These are phyloP conservation scores for Pempheris klunzingeri DNA, from an alignment of 2,797 vertebrate genomes.

Conservation along the genomic window DNA sequence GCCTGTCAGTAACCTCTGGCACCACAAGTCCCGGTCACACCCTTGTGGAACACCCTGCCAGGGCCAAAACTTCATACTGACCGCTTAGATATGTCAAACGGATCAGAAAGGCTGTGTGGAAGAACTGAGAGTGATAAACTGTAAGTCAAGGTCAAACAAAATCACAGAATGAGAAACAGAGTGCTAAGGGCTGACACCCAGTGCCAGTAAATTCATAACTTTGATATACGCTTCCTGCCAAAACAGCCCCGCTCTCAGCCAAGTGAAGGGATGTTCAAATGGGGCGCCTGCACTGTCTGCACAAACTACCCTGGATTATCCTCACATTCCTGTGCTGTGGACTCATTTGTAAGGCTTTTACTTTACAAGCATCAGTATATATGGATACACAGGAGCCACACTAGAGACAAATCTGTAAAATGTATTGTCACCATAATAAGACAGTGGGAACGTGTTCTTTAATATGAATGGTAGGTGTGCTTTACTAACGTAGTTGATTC, in stretches of 20 bases:
- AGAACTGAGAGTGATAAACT: constrained; percentile 18
- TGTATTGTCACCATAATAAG: not conserved
- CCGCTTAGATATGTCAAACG: constrained; percentile 26
- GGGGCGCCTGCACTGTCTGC: constrained; percentile 65
- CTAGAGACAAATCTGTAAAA: constrained; percentile 1
- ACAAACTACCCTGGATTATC: constrained; percentile 72
- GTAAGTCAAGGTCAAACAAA: not conserved
- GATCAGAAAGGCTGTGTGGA: constrained; percentile 28
- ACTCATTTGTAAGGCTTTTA: constrained; percentile 53
- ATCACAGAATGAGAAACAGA: constrained; percentile 7
- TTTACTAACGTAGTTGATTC: not conserved
- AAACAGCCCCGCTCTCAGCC: constrained; percentile 29
- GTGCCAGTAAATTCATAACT: constrained; percentile 52
- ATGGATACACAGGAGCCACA: not conserved
- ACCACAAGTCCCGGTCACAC: constrained; percentile 62
- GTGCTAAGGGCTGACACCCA: constrained; percentile 14
- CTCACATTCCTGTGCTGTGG: constrained; percentile 71
- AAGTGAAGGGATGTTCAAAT: constrained; percentile 60
- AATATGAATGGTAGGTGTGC: too few relatives aligned
- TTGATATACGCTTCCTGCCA: constrained; percentile 58
- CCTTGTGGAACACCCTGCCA: constrained; percentile 43
- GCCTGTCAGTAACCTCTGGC: constrained; percentile 50
- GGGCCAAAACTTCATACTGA: constrained; percentile 28
- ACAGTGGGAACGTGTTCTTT: not conserved
- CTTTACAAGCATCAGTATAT: constrained; percentile 18